Evolutionary conservation across 2,113 vertebrate species (phyloP).

Genomic region (Morone chrysops): DNA sequence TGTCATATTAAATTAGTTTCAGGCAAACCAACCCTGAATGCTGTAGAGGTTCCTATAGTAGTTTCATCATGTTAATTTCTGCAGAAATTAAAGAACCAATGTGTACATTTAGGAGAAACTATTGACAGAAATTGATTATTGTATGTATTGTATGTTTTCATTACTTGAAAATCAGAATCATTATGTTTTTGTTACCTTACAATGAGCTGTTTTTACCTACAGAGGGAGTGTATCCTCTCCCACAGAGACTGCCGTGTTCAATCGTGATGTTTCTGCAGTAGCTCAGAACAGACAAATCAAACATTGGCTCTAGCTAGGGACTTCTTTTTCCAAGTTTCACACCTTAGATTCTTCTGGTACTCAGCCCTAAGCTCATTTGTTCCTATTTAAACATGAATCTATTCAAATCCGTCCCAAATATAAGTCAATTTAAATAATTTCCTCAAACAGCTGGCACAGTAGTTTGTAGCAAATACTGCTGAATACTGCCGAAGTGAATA

Average conservation of each 20-base stretch:
- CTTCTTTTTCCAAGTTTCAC: too few species aligned
- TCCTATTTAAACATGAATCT: not conserved
- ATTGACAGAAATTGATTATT: too few species aligned
- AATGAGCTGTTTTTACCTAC: too few species aligned
- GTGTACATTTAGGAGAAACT: too few species aligned
- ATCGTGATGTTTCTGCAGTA: too few species aligned
- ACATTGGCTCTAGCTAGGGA: too few species aligned
- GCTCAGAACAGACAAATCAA: too few species aligned
- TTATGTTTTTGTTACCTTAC: too few species aligned
- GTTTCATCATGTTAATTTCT: not conserved
- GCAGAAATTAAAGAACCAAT: not conserved
- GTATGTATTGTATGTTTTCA: too few species aligned
- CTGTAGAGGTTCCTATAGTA: not conserved
- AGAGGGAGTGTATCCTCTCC: too few species aligned
- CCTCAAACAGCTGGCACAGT: not conserved
- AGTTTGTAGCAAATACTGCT: not conserved
- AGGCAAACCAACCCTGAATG: not conserved
- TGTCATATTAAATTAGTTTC: constrained; percentile 16
- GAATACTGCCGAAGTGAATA: not conserved
- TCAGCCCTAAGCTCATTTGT: not conserved
- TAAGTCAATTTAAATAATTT: not conserved
- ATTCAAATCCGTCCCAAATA: not conserved
- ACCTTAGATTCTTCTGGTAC: not conserved
- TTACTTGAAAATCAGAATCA: too few species aligned
- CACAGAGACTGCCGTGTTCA: too few species aligned